These are phyloP conservation scores for Struthio camelus DNA, from an alignment of 2,113 vertebrate genomes.

Conservation along the genomic window DNA sequence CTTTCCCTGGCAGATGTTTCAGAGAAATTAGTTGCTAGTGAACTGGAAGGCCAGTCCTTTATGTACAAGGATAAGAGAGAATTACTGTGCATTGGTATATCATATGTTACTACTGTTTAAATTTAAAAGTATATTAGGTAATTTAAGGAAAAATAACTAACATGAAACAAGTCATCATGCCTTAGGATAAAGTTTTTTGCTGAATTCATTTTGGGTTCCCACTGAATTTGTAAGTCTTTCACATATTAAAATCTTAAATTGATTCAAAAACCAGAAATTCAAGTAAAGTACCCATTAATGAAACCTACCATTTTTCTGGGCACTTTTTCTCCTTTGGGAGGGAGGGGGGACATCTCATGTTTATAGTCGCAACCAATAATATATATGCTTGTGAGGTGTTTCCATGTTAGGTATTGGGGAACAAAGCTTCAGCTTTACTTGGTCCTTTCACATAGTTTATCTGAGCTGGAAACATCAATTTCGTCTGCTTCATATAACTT, in stretches of 20 bases:
- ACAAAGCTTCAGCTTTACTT: not conserved
- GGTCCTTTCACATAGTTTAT: not conserved
- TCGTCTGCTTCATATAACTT: not conserved
- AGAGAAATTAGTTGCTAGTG: not conserved
- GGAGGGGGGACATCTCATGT: not conserved
- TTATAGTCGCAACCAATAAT: not conserved
- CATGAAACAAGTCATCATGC: not conserved
- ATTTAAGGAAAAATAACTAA: constrained; percentile 5
- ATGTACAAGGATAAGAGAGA: not conserved
- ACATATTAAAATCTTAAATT: not conserved
- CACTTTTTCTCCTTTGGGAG: not conserved
- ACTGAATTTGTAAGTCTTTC: constrained; percentile 17
- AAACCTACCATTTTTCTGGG: not conserved
- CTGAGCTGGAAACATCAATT: not conserved
- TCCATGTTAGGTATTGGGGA: not conserved
- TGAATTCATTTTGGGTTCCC: not conserved
- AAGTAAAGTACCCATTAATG: not conserved
- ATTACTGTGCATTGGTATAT: not conserved
- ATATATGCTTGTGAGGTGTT: not conserved
- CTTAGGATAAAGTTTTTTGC: not conserved
- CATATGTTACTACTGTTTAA: not conserved
- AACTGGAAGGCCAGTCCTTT: not conserved
- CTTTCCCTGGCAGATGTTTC: constrained; percentile 6
- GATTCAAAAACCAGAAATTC: constrained; percentile 25
- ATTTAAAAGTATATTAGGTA: not conserved